phyloP scores from a whole-genome alignment of 2,888 invertebrate genomes.

The Pyrrhosoma nymphula region DNA sequence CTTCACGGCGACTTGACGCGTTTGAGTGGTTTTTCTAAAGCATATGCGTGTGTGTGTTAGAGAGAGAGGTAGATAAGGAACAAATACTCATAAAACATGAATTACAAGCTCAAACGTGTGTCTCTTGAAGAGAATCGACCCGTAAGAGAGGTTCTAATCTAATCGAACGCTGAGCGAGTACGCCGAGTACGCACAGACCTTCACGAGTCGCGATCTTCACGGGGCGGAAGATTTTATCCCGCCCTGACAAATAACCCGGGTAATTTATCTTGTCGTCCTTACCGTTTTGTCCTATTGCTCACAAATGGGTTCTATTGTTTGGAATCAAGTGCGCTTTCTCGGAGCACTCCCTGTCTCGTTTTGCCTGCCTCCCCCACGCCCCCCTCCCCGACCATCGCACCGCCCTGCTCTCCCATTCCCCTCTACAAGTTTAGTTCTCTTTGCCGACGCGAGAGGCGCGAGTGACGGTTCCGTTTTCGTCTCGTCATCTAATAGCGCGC shows the following conservation, averaged over 20 bases:
- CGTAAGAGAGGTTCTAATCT: neutral
- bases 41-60: neutral
- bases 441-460: neutral
- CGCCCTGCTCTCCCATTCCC: neutral
- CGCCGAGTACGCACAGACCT: neutral
- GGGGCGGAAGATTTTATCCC: neutral
- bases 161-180: neutral
- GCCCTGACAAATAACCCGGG: neutral
- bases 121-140: neutral
- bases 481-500: slow-evolving; percentile 50
- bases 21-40: neutral
- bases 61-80: neutral
- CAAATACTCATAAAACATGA: neutral
- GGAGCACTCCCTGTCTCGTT: neutral
- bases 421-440: neutral
- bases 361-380: neutral
- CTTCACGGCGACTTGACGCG: neutral
- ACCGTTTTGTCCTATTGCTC: neutral
- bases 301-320: slow-evolving; percentile 39
- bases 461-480: slow-evolving; percentile 21
- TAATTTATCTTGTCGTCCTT: slow-evolving; percentile 22
- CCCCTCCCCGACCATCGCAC: neutral
- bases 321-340: slow-evolving; percentile 32
- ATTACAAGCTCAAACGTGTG: neutral
- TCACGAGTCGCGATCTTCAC: neutral